A percentile compares a stretch with the other conserved stretches of the same genome.
Conservation (phyloP, 2,113 vertebrate genomes). For the Apaloderma vittatum region DNA sequence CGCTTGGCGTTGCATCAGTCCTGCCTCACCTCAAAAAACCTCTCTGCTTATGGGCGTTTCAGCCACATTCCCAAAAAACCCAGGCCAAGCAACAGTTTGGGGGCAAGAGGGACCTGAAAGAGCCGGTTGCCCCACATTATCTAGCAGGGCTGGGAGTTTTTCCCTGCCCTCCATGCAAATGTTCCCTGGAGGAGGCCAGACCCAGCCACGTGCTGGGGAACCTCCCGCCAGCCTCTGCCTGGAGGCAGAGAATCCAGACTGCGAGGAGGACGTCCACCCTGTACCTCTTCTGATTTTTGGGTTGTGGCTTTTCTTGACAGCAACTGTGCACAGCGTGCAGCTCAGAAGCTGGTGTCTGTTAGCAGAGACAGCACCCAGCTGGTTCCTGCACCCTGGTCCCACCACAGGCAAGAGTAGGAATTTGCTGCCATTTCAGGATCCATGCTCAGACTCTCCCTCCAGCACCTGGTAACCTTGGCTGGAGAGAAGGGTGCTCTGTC, state of each 20-base stretch:
- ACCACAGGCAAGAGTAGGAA: neutral
- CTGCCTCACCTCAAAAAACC: neutral
- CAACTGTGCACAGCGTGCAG: fast-evolving
- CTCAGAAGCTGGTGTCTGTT: neutral
- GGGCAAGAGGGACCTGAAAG: neutral
- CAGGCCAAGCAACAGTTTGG: neutral
- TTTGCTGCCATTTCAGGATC: neutral
- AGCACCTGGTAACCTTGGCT: neutral
- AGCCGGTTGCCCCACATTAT: neutral
- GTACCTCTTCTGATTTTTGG: fast-evolving
- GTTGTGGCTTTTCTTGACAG: neutral
- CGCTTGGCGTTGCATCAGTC: neutral
- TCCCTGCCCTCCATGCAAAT: neutral
- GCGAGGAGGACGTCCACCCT: fast-evolving
- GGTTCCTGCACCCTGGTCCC: neutral
- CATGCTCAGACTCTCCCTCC: neutral
- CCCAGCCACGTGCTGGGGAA: neutral
- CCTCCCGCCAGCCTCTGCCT: neutral
- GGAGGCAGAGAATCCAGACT: neutral
- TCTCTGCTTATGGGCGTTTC: neutral
- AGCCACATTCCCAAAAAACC: neutral
- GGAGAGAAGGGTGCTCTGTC: neutral
- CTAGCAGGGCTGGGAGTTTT: neutral
- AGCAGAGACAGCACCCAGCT: neutral
- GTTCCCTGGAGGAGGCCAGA: neutral